These are phyloP conservation scores for Drosophila infuscata DNA, from an alignment of 2,888 invertebrate genomes.

Conservation along the genomic window DNA sequence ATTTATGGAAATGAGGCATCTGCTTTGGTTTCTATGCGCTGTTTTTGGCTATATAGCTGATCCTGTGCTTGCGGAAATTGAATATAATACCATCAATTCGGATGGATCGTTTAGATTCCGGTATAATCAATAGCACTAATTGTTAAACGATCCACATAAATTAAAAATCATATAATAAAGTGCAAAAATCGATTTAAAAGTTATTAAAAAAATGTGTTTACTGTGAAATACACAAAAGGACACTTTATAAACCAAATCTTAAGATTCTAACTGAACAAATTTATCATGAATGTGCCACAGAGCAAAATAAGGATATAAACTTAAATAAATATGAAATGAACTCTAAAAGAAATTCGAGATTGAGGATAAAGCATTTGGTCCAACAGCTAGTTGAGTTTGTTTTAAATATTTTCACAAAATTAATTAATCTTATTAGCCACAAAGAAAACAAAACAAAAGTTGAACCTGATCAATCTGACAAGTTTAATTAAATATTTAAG, in stretches of 20 bases:
- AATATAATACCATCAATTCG: conserved; percentile 88
- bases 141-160: neutral
- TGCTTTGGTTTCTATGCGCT: conserved; percentile 46
- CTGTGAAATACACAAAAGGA: neutral
- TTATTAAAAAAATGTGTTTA: neutral
- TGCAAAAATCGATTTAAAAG: neutral
- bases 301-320: neutral
- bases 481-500: neutral
- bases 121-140: conserved; percentile 78
- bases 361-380: neutral
- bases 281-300: neutral
- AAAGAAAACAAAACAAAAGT: neutral
- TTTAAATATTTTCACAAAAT: neutral
- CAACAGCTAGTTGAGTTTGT: neutral
- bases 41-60: conserved; percentile 29
- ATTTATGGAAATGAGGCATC: conserved; percentile 58
- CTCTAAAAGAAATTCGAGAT: neutral
- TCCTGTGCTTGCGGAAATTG: conserved; percentile 81
- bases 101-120: conserved; percentile 92
- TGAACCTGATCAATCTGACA: neutral
- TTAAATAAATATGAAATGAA: neutral
- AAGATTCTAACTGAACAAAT: neutral
- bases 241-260: neutral
- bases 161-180: neutral
- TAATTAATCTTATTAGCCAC: too few relatives aligned